A percentile compares a stretch with the other conserved stretches of the same genome.
These are phyloP conservation scores for Seriola dumerili DNA, from an alignment of 2,113 vertebrate genomes.

Conservation along the genomic window DNA sequence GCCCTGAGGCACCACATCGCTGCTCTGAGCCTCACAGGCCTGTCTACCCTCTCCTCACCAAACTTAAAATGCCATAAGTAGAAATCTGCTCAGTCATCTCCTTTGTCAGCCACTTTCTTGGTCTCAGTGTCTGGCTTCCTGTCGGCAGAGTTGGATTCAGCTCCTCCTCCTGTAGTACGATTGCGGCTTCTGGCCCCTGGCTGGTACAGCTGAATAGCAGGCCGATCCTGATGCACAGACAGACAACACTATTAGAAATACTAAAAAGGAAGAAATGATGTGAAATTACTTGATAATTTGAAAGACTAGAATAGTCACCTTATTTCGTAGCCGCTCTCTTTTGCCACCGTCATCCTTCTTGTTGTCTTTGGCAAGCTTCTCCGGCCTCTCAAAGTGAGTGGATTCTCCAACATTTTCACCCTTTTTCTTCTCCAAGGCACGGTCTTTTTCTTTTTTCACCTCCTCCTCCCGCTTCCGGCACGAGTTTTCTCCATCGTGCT, in stretches of 20 bases:
- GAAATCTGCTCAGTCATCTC: constrained; percentile 82
- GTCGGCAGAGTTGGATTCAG: constrained; percentile 81
- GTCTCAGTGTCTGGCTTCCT: constrained; percentile 88
- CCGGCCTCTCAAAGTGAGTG: constrained; percentile 82
- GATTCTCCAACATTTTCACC: constrained; percentile 85
- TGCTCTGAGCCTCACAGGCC: constrained; percentile 64
- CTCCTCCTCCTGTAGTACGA: constrained; percentile 51
- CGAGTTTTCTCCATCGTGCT: constrained; percentile 91
- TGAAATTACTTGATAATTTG: not conserved
- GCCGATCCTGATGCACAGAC: constrained; percentile 90
- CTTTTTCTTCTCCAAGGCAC: constrained; percentile 89
- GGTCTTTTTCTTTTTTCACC: constrained; percentile 90
- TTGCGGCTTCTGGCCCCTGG: constrained; percentile 93
- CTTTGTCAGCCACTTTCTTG: constrained; percentile 86
- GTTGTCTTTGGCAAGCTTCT: constrained; percentile 88
- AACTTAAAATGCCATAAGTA: constrained; percentile 30
- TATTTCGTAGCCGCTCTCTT: constrained; percentile 95
- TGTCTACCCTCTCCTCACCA: constrained; percentile 22
- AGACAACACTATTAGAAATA: constrained; percentile 5
- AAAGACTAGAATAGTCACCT: constrained; percentile 79
- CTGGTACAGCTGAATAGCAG: constrained; percentile 97
- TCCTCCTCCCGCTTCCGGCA: constrained; percentile 93
- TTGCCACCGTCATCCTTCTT: constrained; percentile 92
- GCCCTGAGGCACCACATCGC: constrained; percentile 41
- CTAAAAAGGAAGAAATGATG: not conserved